Evolutionary conservation across 2,888 invertebrate species (phyloP).

Genomic region (Hyppa rectilinea): DNA sequence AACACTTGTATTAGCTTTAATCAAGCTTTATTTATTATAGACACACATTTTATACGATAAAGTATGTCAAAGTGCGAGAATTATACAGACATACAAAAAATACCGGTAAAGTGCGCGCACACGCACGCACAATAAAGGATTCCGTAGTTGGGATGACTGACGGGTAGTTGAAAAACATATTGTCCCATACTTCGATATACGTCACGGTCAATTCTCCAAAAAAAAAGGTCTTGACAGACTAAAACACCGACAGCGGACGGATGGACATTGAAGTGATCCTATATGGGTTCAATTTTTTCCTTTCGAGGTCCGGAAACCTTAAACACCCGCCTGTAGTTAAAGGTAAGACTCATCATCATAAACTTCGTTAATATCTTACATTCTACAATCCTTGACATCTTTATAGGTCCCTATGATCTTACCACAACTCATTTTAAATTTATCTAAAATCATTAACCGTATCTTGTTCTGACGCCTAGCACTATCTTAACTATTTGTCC

Average conservation of each 20-base stretch:
- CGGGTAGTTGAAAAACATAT: too few species aligned
- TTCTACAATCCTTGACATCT: constrained; percentile 70
- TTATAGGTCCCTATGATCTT: constrained; percentile 56
- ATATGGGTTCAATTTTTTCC: too few species aligned
- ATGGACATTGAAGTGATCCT: too few species aligned
- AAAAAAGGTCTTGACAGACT: too few species aligned
- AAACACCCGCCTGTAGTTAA: constrained; percentile 6
- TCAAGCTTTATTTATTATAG: constrained; percentile 34
- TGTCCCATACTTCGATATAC: too few species aligned
- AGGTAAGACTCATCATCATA: constrained; percentile 34
- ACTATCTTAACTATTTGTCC: constrained; percentile 79
- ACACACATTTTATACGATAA: constrained; percentile 5
- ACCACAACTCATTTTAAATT: constrained; percentile 53
- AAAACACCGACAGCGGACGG: too few species aligned
- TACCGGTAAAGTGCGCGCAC: too few species aligned
- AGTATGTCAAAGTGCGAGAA: constrained; percentile 3
- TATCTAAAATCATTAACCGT: constrained; percentile 71
- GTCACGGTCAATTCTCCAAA: too few species aligned
- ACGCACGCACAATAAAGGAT: too few species aligned
- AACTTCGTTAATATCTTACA: constrained; percentile 38
- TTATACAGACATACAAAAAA: constrained; percentile 1
- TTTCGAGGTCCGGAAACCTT: too few species aligned
- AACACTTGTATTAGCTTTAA: constrained; percentile 19
- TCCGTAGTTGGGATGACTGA: too few species aligned
- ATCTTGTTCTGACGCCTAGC: constrained; percentile 75